Evolutionary conservation across 2,797 vertebrate species (phyloP).

Genomic region (Pseudotriccus pelzelni): DNA sequence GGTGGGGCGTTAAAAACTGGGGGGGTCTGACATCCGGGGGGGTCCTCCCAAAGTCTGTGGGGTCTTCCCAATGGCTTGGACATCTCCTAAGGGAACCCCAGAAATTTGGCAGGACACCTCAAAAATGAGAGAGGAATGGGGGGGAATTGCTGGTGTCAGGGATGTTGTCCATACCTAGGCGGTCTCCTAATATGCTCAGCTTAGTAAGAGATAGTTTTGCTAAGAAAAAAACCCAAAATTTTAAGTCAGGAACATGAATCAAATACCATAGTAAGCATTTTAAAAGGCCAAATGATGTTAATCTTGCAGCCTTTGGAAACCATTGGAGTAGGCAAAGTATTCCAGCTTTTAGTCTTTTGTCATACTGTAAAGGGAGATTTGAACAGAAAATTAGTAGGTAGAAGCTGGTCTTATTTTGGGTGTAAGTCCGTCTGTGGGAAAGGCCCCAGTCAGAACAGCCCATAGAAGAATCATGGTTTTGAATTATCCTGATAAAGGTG

Average conservation of each 20-base stretch:
- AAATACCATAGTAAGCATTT: fast-evolving
- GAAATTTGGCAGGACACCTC: not conserved
- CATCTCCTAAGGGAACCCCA: not conserved
- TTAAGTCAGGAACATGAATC: not conserved
- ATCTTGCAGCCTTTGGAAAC: not conserved
- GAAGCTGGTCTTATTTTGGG: not conserved
- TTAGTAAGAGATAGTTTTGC: not conserved
- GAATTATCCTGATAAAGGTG: not conserved
- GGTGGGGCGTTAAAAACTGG: not conserved
- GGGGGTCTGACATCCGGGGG: too few species aligned
- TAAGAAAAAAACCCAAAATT: not conserved
- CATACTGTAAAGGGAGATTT: not conserved
- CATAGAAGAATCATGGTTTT: not conserved
- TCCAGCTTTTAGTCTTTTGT: not conserved
- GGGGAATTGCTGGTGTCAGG: not conserved
- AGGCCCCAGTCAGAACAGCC: not conserved
- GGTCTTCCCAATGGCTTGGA: not conserved
- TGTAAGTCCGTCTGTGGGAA: not conserved
- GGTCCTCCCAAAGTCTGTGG: not conserved
- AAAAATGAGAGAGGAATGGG: not conserved
- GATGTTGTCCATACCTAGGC: not conserved
- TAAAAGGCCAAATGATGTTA: not conserved
- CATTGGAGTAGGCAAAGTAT: not conserved
- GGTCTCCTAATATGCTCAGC: not conserved
- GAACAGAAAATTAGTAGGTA: not conserved